Conservation (phyloP, 2,113 vertebrate genomes). For the Trichechus manatus region DNA sequence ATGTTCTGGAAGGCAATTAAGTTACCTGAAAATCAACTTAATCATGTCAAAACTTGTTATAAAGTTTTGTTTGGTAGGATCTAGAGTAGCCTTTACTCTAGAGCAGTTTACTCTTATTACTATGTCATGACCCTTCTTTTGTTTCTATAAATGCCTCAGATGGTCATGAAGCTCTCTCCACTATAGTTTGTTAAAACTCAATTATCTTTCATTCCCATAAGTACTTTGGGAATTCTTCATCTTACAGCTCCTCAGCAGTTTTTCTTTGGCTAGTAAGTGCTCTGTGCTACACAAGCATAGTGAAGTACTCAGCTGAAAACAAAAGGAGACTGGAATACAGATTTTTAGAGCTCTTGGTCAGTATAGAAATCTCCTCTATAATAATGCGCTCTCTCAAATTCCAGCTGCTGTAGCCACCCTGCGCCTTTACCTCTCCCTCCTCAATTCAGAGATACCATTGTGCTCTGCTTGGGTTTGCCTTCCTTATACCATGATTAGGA, state of each 20-base stretch:
- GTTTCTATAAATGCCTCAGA: neutral
- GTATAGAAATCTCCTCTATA: neutral
- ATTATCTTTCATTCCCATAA: neutral
- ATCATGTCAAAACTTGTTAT: neutral
- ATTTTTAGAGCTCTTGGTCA: neutral
- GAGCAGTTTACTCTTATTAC: neutral
- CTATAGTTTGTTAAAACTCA: neutral
- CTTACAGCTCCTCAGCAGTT: neutral
- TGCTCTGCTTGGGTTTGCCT: neutral
- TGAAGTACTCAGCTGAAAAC: neutral
- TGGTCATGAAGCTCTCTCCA: neutral
- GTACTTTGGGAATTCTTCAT: neutral
- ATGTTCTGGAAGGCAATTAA: neutral
- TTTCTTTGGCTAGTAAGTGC: neutral
- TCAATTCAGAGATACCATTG: neutral
- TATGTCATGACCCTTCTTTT: neutral
- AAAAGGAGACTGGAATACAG: neutral
- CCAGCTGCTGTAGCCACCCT: neutral
- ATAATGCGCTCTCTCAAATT: neutral
- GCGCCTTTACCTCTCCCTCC: neutral
- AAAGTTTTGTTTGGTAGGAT: neutral
- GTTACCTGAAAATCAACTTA: neutral
- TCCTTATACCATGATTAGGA: neutral
- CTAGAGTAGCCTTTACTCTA: neutral
- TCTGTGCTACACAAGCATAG: neutral